phyloP scores from a whole-genome alignment of 2,888 invertebrate genomes.

The Lycaena phlaeas region DNA sequence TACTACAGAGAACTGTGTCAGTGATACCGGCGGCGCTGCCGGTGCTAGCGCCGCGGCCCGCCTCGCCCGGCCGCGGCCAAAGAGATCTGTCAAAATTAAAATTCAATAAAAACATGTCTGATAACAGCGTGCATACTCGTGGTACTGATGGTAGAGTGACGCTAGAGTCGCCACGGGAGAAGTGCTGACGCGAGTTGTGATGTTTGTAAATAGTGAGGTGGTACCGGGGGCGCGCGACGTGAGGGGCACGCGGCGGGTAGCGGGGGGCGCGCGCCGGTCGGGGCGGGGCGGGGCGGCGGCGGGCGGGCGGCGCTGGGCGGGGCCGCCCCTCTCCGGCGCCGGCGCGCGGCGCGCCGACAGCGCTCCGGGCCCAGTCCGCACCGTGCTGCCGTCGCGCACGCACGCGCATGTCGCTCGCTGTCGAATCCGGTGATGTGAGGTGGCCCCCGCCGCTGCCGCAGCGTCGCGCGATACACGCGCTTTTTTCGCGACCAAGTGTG shows the following conservation, averaged over 20 bases:
- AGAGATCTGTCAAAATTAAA: constrained; percentile 2
- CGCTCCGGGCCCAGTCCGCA: constrained; percentile 54
- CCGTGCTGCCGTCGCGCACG: constrained; percentile 71
- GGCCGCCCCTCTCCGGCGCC: constrained; percentile 42
- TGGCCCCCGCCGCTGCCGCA: constrained; percentile 68
- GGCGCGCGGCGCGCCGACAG: constrained; percentile 51
- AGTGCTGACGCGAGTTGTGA: constrained; percentile 19
- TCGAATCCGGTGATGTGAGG: constrained; percentile 63
- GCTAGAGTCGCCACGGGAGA: constrained; percentile 13
- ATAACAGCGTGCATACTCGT: constrained; percentile 10
- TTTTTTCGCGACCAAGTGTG: constrained; percentile 57
- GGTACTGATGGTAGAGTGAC: constrained; percentile 9
- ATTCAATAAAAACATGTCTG: constrained; percentile 8
- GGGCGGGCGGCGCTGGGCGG: constrained; percentile 41
- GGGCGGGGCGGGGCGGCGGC: constrained; percentile 18
- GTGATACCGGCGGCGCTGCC: neutral
- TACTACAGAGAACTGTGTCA: neutral
- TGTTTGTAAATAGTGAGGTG: constrained; percentile 30
- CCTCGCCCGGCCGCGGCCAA: neutral
- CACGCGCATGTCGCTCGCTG: constrained; percentile 75
- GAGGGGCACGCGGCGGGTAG: constrained; percentile 16
- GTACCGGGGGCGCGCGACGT: constrained; percentile 18
- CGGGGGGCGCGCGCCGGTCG: constrained; percentile 20
- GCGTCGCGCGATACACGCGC: constrained; percentile 63
- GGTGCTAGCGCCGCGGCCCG: neutral